Base-by-base conservation (phyloP, 2,797 vertebrate species). In the Centroberyx gerrardi region DNA sequence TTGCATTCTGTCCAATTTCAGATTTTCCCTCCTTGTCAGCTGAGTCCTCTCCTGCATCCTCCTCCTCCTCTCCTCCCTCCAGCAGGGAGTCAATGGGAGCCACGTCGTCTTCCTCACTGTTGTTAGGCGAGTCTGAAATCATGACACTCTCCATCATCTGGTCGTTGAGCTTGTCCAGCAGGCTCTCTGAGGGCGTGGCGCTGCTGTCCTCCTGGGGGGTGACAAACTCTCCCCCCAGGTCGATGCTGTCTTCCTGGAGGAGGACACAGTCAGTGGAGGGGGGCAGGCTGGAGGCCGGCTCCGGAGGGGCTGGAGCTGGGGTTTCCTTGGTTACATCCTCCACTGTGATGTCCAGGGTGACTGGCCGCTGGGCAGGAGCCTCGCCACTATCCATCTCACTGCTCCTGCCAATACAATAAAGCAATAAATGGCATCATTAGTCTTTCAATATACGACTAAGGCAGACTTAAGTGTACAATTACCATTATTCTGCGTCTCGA, bases 141-240 rank as follows among this genome's bases (percentile, higher is more conserved):
- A 99, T 95, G 68, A 99, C 98, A 0, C 98, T 99, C 76, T 99
- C 98, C 98, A 99, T 98, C 97, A 99, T 97, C 72, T 99, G 97
- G 54, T 99, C 98, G 0, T 96, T 97, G 10, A 99, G 96, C 73
- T 96, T 98, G 73, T 97, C 97, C n/a, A 95, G 87, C 14, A 96
- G 94, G 70, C 95, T 95, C 60, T 96, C 97, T 0, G 96, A 97
- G 0, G 94, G 78, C 0, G 91, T 93, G 46, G 91, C 83, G 0
- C 81, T 88, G 33, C 96, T 96, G 86, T 96, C 96, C 0, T 96
- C 97, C 70, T 91, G 96, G 22, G 96, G 96, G 2, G 95, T 96
- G 42, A 84, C 89, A 61, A 96, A 97, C 44, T 96, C 97, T 7
- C 91, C 95, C 0, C 95, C 96, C 2, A 99, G 94, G 78, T 98